Percentiles rank a stretch among this genome's conserved stretches.
phyloP scores from a whole-genome alignment of 2,113 vertebrate species.

The Pagrus major region DNA sequence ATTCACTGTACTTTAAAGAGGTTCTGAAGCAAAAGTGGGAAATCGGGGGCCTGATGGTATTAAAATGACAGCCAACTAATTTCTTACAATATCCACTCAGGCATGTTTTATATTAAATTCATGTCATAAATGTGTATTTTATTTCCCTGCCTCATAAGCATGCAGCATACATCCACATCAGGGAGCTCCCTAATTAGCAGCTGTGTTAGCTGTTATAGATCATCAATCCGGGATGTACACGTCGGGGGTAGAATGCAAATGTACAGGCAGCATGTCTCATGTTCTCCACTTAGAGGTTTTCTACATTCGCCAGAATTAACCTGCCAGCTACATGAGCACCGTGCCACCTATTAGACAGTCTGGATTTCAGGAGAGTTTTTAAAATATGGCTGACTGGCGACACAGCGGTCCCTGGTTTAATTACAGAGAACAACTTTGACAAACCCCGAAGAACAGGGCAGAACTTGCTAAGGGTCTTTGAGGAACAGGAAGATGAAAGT shows the following conservation, averaged over 20 bases:
- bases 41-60: constrained; percentile 10
- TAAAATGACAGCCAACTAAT: constrained; percentile 15
- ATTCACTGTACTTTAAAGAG: constrained; percentile 29
- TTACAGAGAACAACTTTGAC: constrained; percentile 23
- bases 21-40: constrained; percentile 22
- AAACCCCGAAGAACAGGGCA: background rate
- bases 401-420: background rate
- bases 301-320: constrained; percentile 3
- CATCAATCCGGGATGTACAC: constrained; percentile 1
- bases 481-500: background rate
- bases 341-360: constrained; percentile 5
- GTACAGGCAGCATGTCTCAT: background rate
- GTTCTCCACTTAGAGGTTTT: constrained; percentile 1
- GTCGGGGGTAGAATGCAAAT: background rate
- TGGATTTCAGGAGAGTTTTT: background rate
- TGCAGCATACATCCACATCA: constrained; percentile 2
- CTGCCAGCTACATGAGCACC: background rate
- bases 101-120: background rate
- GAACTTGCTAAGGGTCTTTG: background rate
- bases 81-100: background rate
- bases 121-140: background rate
- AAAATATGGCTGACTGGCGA: constrained; percentile 7
- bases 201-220: constrained; percentile 8
- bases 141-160: constrained; percentile 6
- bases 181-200: constrained; percentile 27